Base-by-base conservation (phyloP, 1,140 invertebrate species). In the Brachystomella parvula region DNA sequence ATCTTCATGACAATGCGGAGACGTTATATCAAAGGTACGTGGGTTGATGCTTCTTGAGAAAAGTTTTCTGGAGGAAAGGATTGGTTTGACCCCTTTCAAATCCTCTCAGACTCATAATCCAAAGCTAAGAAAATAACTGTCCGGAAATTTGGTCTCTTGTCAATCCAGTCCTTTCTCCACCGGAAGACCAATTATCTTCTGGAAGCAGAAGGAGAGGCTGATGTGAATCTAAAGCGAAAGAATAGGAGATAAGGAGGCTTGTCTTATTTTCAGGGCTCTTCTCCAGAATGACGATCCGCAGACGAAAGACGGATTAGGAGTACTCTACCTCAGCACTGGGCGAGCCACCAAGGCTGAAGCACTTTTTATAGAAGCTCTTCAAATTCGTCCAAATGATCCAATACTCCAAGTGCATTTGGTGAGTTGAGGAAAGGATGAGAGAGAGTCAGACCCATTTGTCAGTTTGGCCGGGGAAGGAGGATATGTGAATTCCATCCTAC, bases 21-120 rank as follows among this genome's bases (percentile, higher is more conserved):
- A 71, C 74, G 28, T 63, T 77, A 26, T 77, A 77, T 66, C 73
- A 76, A 65, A 76, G 75, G 76, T 77, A 63, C 64, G 63, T 61
- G 35, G n/a, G n/a, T n/a, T n/a, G n/a, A n/a, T n/a, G n/a, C n/a
- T n/a, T n/a, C n/a, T n/a, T n/a, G n/a, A n/a, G n/a, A n/a, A n/a
- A n/a, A n/a, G n/a, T n/a, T n/a, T n/a, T n/a, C n/a, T n/a, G n/a
- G n/a, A n/a, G n/a, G n/a, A n/a, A n/a, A n/a, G n/a, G n/a, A n/a
- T n/a, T n/a, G n/a, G n/a, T n/a, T n/a, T n/a, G n/a, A n/a, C n/a
- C n/a, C n/a, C n/a, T n/a, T n/a, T n/a, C n/a, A n/a, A n/a, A n/a
- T n/a, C n/a, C n/a, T n/a, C n/a, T n/a, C n/a, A n/a, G n/a, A n/a
- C n/a, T n/a, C n/a, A n/a, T n/a, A n/a, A n/a, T n/a, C n/a, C n/a